Evolutionary conservation across 2,797 vertebrate species (phyloP), one percentile per base, ranked within the genome.

Genomic region (Pseudocheirus occidentalis): DNA sequence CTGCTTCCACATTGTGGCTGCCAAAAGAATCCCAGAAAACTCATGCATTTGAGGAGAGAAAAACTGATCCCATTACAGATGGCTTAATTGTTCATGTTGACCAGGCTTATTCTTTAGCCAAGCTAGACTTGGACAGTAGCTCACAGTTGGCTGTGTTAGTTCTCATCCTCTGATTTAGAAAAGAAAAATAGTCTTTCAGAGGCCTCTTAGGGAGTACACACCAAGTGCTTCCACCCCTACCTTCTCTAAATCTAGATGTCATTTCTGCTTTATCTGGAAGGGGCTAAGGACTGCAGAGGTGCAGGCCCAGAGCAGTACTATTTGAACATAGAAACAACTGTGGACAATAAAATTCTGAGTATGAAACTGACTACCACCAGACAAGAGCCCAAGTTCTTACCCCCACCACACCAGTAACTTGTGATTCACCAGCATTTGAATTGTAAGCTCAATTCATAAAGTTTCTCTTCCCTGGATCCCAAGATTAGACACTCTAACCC

Each of bases 1-100:
- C 13, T 55, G 54, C 34, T 87, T 27, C 73, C 73, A 87, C 2
- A 2, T 27, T 46, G 73, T 50, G 21, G 40, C 21, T 91, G 90
- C 90, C 90, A 91, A 55, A n/a, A 27, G 16, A 91, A 55, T 91
- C 90, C n/a, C 54, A 91, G 90, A 91, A 55, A 91, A 91, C n/a
- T 34, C 54, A 40, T 55, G 14, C 52, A 91, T 55, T 91, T 91
- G 54, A 91, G 6, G 28, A 55, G 55, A 91, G 90, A 54, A 91
- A 40, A 91, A 40, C 34, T 40, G 90, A 56, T 91, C 28, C 31
- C 34, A 40, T 91, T 91, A 50, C 73, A n/a, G 34, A 55, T 91
- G 54, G 50, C 34, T 91, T 55, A 53, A 55, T 55, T n/a, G 52
- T 55, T 91, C 31, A 11, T 34, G 24, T 55, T 55, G n/a, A 91